Evolutionary conservation across 2,888 invertebrate species (phyloP).

Genomic region (Sinhomidia bicolor): DNA sequence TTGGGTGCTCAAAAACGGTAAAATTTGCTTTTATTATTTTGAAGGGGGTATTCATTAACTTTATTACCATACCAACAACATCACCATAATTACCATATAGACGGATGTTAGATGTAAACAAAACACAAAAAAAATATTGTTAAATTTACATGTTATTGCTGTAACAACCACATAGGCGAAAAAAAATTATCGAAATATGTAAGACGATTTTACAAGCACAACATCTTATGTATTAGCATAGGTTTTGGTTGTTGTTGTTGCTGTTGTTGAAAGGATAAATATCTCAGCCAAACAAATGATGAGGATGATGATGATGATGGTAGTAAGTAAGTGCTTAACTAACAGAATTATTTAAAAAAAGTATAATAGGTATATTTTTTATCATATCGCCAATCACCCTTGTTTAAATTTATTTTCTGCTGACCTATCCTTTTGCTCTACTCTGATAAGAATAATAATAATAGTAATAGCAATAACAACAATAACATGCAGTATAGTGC

Average conservation of each 20-base stretch:
- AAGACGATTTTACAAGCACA: background rate
- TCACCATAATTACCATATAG: background rate
- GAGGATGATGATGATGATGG: background rate
- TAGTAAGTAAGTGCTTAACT: background rate
- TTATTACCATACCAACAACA: background rate
- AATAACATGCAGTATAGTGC: background rate
- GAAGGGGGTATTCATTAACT: conserved; percentile 27
- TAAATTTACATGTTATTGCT: background rate
- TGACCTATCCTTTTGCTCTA: conserved; percentile 35
- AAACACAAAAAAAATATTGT: conserved; percentile 15
- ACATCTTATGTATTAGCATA: background rate
- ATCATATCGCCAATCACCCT: conserved; percentile 34
- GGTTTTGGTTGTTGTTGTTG: background rate
- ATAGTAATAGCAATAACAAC: background rate
- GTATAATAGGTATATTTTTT: conserved; percentile 1
- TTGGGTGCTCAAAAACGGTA: conserved; percentile 20
- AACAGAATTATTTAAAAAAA: background rate
- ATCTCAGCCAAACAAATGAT: background rate
- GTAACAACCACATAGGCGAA: background rate
- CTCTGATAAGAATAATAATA: conserved; percentile 9
- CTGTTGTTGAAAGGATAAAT: background rate
- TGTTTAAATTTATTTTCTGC: conserved; percentile 24
- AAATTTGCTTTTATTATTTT: conserved; percentile 38
- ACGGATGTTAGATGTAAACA: conserved; percentile 6
- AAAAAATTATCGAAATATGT: background rate